Base-by-base conservation (phyloP, 2,888 invertebrate species). In the Rhingia rostrata region DNA sequence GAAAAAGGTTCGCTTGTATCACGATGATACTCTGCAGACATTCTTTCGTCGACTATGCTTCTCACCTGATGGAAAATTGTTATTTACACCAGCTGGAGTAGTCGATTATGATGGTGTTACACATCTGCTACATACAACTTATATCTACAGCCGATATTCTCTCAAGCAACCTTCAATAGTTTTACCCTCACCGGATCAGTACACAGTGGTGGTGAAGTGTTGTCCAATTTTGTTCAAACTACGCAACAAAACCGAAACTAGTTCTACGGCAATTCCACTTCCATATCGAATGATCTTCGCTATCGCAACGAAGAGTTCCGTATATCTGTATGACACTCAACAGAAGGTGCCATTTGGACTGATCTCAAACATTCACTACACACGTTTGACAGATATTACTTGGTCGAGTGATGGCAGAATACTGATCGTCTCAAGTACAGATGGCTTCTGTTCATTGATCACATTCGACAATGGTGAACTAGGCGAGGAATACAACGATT, bases 11-110 rank as follows among this genome's bases (percentile, higher is more conserved):
- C 93, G 96, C 41, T 92, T 97, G 53, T 98, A 96, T 91, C 96
- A 97, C 88, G 98, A 98, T 88, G 98, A 98, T 90, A 98, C 98
- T 0, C 93, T 98, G 86, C 97, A 97, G 91, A 97, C 99, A 0
- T 99, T 97, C 92, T 98, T 97, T 90, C 93, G 99, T 49, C 93
- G 99, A 41, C 91, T 99, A 33, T 94, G 95, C 54, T 99, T 98
- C 90, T 96, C 97, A 32, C 97, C 98, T 0, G 98, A 98, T 91
- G 99, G 99, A 0, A 93, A 95, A 88, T 91, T 99, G 56, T 91
- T 99, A 30, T 94, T 99, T n/a, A 96, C 96, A 0, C 99, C 99
- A 0, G 95, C 97, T 0, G 99, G 98, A 0, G 94, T 95, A 69
- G 92, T 97, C 0, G 96, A 96, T 88, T 93, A 94, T 0, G 94